phyloP scores from a whole-genome alignment of 2,797 vertebrate species.

The Leptoclinus maculatus region DNA sequence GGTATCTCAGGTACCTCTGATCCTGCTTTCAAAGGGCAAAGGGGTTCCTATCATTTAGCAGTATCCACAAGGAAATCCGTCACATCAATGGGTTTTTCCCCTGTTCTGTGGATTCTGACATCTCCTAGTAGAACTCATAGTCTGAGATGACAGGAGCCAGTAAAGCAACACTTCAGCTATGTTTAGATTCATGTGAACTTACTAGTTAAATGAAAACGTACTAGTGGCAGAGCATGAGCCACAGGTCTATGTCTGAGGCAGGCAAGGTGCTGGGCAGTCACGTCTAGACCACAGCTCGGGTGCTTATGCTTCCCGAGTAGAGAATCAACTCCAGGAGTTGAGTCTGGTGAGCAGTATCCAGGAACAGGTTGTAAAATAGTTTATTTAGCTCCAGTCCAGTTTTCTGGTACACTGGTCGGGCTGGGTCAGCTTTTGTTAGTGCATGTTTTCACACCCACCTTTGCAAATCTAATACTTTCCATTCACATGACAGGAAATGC shows the following conservation, averaged over 20 bases:
- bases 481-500: conserved; percentile 49
- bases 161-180: conserved; percentile 49
- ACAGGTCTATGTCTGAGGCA: conserved; percentile 44
- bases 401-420: conserved; percentile 52
- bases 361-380: conserved; percentile 63
- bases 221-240: conserved; percentile 32
- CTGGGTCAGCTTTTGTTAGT: conserved; percentile 36
- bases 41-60: conserved; percentile 54
- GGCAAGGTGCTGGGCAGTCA: conserved; percentile 62
- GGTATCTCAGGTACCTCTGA: conserved; percentile 76
- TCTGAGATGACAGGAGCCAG: conserved; percentile 4
- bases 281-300: conserved; percentile 72
- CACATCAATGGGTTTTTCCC: conserved; percentile 25
- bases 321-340: conserved; percentile 46
- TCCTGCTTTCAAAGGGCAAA: conserved; percentile 60
- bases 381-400: conserved; percentile 56
- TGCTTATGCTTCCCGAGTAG: conserved; percentile 45
- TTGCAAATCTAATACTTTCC: conserved; percentile 54
- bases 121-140: conserved; percentile 3
- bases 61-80: conserved; percentile 38
- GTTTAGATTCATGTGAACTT: conserved; percentile 66
- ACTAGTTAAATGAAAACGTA: conserved; percentile 67
- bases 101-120: conserved; percentile 19
- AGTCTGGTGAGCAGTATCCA: conserved; percentile 49
- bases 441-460: conserved; percentile 45